A percentile compares a stretch with the other conserved stretches of the same genome.
Conservation (phyloP, 2,113 vertebrate genomes). For the Hypanus sabinus region DNA sequence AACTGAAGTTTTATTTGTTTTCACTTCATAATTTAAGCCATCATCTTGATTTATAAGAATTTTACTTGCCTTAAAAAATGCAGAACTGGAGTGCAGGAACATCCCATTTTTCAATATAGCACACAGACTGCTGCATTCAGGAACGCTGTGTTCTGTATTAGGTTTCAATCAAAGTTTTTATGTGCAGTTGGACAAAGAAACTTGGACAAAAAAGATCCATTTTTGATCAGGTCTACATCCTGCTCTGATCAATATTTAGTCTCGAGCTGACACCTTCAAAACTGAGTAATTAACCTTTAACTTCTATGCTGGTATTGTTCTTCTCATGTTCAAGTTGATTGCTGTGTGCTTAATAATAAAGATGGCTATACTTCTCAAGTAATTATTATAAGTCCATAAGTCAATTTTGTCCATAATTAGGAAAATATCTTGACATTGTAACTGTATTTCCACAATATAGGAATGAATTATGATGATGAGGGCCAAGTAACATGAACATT, state of each 20-base stretch:
- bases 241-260: conserved; percentile 4
- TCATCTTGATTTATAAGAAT: neutral
- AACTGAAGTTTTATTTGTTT: too few relatives aligned
- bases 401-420: too few relatives aligned
- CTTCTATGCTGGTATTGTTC: neutral
- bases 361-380: neutral
- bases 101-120: neutral
- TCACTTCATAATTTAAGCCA: neutral
- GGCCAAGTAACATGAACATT: too few relatives aligned
- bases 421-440: too few relatives aligned
- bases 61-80: neutral
- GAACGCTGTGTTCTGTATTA: neutral
- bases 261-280: neutral
- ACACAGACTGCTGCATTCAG: neutral
- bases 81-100: neutral
- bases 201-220: neutral
- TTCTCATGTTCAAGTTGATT: neutral
- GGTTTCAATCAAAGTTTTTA: neutral
- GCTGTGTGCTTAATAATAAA: neutral
- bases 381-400: neutral
- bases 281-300: neutral
- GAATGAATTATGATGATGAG: too few relatives aligned
- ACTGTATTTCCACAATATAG: too few relatives aligned
- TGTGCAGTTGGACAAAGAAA: neutral
- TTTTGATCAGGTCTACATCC: neutral